Base-by-base conservation (phyloP, 2,888 invertebrate genomes). In the Perizoma affinitatum region DNA sequence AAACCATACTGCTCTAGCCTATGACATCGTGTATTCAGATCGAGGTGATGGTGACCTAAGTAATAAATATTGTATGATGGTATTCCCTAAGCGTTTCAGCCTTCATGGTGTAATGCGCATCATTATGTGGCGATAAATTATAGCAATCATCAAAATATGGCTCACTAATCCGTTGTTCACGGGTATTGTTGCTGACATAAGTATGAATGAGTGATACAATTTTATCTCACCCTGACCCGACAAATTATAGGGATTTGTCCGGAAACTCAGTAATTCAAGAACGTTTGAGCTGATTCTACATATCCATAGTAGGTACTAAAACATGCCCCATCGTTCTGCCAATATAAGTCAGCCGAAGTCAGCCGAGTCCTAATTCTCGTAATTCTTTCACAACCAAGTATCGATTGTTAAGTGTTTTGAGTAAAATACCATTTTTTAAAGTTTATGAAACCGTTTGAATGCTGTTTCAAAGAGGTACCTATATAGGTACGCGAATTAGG, bases 61-160 rank as follows among this genome's bases (percentile, higher is more conserved):
- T 79, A 84, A 88, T 89, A 88, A 88, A 89, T 88, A 81, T 87
- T 83, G 72, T 76, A 68, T 73, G 72, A 77, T 82, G 88, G 89
- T 87, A 90, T 90, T 81, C 88, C 90, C 87, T 82, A 85, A 88
- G 86, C 82, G 88, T 81, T 80, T 76, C 75, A 89, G 84, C 91
- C 90, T 92, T 92, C 91, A 91, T 90, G 91, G 83, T 86, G 67
- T 83, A 81, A 84, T 90, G 87, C 84, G 78, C 83, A 75, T 83
- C 80, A 79, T 80, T 80, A 82, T 76, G 78, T 75, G 77, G 87
- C 84, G 86, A 84, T 80, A 89, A 90, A 91, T 90, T 89, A 84
- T 83, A 79, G 88, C 87, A 89, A 91, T 90, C 86, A 88, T 75
- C 82, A 76, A 84, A 84, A 87, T 83, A 83, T 82, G 82, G 81